Conservation (phyloP, 2,113 vertebrate genomes). For the Nannobrachium achirus region DNA sequence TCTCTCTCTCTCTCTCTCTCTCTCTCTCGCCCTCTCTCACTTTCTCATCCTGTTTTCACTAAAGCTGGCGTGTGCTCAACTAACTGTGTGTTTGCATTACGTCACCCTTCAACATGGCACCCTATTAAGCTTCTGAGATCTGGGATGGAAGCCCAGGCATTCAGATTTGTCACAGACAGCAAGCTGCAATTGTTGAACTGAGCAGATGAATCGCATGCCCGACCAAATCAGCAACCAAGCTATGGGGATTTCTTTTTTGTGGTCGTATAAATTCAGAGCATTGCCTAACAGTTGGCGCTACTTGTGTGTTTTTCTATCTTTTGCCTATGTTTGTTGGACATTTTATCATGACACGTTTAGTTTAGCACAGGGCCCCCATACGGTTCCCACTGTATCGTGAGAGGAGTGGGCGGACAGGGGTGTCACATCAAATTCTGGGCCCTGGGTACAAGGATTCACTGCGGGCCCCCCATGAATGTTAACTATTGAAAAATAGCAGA, state of each 20-base stretch:
- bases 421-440: too few species aligned
- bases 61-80: conserved; percentile 69
- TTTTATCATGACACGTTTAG: conserved; percentile 31
- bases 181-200: conserved; percentile 67
- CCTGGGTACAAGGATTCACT: too few species aligned
- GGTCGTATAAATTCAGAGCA: too few species aligned
- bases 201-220: conserved; percentile 67
- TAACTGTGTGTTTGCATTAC: conserved; percentile 79
- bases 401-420: not conserved
- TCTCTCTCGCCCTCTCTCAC: conserved; percentile 36
- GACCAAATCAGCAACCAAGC: conserved; percentile 52
- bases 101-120: conserved; percentile 77
- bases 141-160: conserved; percentile 64
- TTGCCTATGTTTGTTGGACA: conserved; percentile 53
- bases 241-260: too few species aligned
- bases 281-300: too few species aligned
- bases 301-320: conserved; percentile 43
- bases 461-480: too few species aligned
- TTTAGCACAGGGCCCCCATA: conserved; percentile 21
- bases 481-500: too few species aligned
- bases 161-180: conserved; percentile 69
- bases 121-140: conserved; percentile 75
- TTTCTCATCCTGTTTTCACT: conserved; percentile 45
- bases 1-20: conserved; percentile 9
- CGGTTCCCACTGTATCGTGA: not conserved